phyloP scores from a whole-genome alignment of 2,797 vertebrate species.

The Nannoperca obscura region DNA sequence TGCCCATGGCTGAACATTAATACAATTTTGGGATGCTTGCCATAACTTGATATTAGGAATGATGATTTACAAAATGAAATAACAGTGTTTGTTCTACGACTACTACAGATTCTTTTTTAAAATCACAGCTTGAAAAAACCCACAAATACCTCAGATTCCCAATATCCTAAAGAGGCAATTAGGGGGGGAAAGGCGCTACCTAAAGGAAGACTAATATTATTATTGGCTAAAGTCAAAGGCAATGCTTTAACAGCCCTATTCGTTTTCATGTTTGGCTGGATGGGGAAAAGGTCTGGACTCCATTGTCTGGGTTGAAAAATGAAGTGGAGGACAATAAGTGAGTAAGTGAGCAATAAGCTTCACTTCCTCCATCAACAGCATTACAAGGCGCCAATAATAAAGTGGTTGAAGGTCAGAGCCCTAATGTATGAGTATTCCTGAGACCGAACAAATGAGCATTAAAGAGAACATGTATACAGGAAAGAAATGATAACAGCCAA shows the following conservation, averaged over 20 bases:
- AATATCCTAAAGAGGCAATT: background rate
- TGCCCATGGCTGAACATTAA: background rate
- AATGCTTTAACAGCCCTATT: background rate
- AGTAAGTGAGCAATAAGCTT: constrained; percentile 34
- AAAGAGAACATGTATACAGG: background rate
- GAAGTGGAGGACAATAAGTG: constrained; percentile 15
- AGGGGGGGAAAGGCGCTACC: background rate
- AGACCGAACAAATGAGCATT: constrained; percentile 23
- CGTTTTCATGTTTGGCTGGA: constrained; percentile 18
- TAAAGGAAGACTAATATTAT: constrained; percentile 11
- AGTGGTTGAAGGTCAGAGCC: constrained; percentile 42
- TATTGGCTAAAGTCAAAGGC: constrained; percentile 11
- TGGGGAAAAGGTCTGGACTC: constrained; percentile 19
- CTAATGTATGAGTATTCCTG: constrained; percentile 17
- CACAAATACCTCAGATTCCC: constrained; percentile 3
- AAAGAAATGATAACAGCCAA: background rate
- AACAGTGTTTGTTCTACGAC: background rate
- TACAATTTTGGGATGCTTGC: background rate
- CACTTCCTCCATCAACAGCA: constrained; percentile 34
- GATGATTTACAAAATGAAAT: background rate
- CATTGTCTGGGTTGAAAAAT: constrained; percentile 46
- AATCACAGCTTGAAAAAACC: background rate
- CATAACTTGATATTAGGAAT: background rate
- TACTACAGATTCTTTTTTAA: background rate
- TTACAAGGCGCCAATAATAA: constrained; percentile 20